Evolutionary conservation across 2,888 invertebrate genomes (phyloP).

Genomic region (Pomacea canaliculata): DNA sequence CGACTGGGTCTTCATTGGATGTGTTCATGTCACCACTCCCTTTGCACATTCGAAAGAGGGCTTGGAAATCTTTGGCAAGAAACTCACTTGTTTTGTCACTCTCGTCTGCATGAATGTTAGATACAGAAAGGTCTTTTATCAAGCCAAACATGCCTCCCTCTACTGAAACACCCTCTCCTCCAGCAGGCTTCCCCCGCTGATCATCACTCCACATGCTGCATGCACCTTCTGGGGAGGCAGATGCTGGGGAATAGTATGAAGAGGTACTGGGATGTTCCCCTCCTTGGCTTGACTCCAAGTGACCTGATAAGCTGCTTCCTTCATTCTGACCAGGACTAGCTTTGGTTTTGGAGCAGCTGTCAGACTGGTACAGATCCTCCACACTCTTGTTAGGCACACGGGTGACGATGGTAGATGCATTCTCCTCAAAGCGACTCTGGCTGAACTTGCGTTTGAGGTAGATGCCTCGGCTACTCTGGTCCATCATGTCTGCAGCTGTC

Average conservation of each 20-base stretch:
- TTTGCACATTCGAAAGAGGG: constrained; percentile 18
- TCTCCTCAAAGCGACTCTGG: constrained; percentile 47
- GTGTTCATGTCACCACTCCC: neutral
- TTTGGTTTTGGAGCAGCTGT: constrained; percentile 34
- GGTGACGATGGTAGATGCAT: constrained; percentile 54
- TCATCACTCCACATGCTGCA: constrained; percentile 6
- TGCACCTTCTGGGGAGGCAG: constrained; percentile 8
- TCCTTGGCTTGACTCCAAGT: constrained; percentile 27
- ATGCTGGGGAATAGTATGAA: constrained; percentile 21
- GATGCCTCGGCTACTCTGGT: constrained; percentile 2
- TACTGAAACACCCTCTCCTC: neutral
- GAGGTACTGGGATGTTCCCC: constrained; percentile 28
- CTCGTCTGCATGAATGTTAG: constrained; percentile 62
- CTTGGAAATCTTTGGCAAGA: constrained; percentile 54
- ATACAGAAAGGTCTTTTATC: constrained; percentile 67
- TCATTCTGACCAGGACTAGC: constrained; percentile 14
- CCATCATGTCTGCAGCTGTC: neutral
- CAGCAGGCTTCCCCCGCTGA: neutral
- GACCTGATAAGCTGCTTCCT: constrained; percentile 31
- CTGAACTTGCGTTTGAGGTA: constrained; percentile 31
- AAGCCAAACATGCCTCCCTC: constrained; percentile 56
- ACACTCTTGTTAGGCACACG: constrained; percentile 63
- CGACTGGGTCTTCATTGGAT: neutral
- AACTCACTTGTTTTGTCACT: constrained; percentile 64
- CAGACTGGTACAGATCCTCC: constrained; percentile 55